Evolutionary conservation across 1,140 invertebrate species (phyloP), one percentile per base, ranked within the genome.

Genomic region (Ceratosolen fusciceps): DNA sequence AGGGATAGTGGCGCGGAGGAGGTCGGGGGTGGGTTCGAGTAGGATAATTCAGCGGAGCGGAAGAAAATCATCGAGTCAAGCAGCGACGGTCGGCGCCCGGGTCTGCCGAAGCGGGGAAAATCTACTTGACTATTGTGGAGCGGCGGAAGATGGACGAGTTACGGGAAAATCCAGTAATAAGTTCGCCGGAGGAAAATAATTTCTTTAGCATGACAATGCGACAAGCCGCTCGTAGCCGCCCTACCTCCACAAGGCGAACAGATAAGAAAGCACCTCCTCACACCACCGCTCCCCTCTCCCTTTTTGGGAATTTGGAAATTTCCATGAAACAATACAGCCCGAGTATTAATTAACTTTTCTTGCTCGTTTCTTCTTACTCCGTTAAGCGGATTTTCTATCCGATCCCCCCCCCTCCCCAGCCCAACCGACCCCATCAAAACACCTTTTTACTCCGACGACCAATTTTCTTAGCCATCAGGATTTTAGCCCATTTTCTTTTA

Each of bases 341-440:
- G 72, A 81, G 82, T 86, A 86, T 88, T 87, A 86, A 88, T 88
- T 85, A 87, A 84, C 76, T 81, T 83, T 85, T 86, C 82, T 86
- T 86, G 83, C 81, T 80, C 81, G 80, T 82, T 56, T n/a, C 1
- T 34, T 34, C 43, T 1, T n/a, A 16, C 29, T 37, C 8, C 80
- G n/a, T 83, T 83, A 85, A 84, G 81, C 83, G 80, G 81, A 82
- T 84, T 84, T 82, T 83, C 16, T 75, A 56, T 26, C 49, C 58
- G 78, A 77, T 43, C 37, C 14, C 56, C n/a, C 37, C 24, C 56
- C 31, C 26, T 62, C 43, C 9, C 14, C 49, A 52, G 2, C 5
- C 9, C 49, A 21, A 19, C 56, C 56, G 43, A n/a, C 34, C 8
- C 37, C 31, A 37, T 37, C 58, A 29, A 37, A 24, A 24, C 52